Evolutionary conservation across 2,888 invertebrate species (phyloP), one percentile per base, ranked within the genome.

Genomic region (Epirrita christyi): DNA sequence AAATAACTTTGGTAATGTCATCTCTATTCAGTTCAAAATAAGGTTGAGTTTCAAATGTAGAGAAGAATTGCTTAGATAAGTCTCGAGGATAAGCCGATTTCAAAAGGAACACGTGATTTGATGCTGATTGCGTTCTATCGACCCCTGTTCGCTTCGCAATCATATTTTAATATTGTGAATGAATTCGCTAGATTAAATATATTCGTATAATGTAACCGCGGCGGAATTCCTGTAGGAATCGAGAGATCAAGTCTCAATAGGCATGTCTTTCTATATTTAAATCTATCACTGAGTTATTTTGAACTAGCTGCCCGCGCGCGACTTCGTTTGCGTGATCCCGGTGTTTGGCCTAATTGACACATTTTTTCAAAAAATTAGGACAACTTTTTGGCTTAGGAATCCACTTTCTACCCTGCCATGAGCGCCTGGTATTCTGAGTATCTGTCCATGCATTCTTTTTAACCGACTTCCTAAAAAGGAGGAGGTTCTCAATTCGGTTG

Each of bases 141-240:
- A 68, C 71, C 73, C 75, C 61, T 61, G 47, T 55, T 59, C 61
- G 56, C 62, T 64, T 69, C 66, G 79, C 83, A 86, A 83, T 86
- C 88, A 86, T 90, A 91, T 87, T 89, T 89, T 88, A 88, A 91
- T 90, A 89, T 88, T 81, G 85, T 79, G 85, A 85, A 83, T 80
- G 79, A 73, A 82, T 82, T 77, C 80, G 81, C 78, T 76, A 81
- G 84, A 88, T 88, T 88, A 85, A 80, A 84, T 81, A 80, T 75
- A 77, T 59, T 59, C 51, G 38, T 52, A 42, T 81, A 82, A 82
- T 80, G 79, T 78, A 75, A 63, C 60, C 57, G 49, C 55, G 38
- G 27, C 38, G 32, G 41, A 68, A 29, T 46, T 66, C 68, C 61
- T 64, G 63, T 51, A 59, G 62, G 66, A 47, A 32, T 49, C 44